Evolutionary conservation across 1,140 invertebrate genomes (phyloP), one percentile per base, ranked within the genome.

Genomic region (Caenorhabditis tropicalis): DNA sequence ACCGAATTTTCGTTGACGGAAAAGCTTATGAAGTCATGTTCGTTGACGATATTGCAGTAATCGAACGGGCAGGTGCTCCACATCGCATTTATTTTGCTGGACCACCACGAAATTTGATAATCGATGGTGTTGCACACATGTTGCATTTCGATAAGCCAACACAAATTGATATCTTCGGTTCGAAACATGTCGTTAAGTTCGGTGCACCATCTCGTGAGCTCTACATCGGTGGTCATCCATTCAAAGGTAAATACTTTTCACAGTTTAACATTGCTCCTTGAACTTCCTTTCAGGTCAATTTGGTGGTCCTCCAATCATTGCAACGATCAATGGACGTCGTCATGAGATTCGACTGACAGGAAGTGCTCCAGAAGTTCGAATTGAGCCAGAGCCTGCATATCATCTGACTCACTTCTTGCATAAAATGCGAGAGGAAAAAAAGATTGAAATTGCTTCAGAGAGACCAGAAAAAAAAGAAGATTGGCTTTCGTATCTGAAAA

Each of bases 131-230:
- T 2, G 53, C 86, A 12, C 79, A 89, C 60, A 48, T 83, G 21
- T 21, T 91, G 79, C 80, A 33, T 10, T 91, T 91, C 60, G 91
- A 89, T 21, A 90, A 91, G 58, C 83, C 86, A 29, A 88, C 91
- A 82, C 87, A 90, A 49, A 88, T 92, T 92, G 89, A 90, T 80
- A 89, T 93, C 84, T 89, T 93, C 87, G 92, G 92, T 56, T 91
- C 92, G 58, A 88, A 89, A 46, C 93, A 92, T 87, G 93, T 94
- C 84, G 95, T 99, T 39, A 93, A 94, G 87, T 94, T 98, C 85
- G 97, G 97, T 46, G 95, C 95, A 27, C 96, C 96, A 0, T 96
- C 96, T 0, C 93, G 96, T 80, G 96, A 98, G 91, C 92, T 99
- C 0, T 96, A 95, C 87, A 94, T 98, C 33, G 95, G 98, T 90